These are phyloP conservation scores for Lampris megalopsis DNA, from an alignment of 2,113 vertebrate genomes.

Conservation along the genomic window DNA sequence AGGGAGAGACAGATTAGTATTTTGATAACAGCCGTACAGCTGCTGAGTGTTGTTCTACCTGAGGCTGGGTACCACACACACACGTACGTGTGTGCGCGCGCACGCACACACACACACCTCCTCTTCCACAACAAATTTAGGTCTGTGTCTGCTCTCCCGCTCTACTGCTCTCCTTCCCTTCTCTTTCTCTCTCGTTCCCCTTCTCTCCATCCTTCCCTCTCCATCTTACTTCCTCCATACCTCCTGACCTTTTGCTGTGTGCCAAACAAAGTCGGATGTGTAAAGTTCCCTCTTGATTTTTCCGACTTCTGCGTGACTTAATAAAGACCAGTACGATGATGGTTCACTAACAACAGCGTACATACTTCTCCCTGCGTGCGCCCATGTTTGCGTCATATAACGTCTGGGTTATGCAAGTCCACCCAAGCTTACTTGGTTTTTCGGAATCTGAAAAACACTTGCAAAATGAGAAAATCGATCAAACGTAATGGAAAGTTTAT, in stretches of 20 bases:
- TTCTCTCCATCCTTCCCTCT: neutral
- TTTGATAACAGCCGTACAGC: constrained; percentile 9
- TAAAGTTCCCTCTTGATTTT: neutral
- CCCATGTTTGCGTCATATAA: too few relatives aligned
- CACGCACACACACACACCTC: neutral
- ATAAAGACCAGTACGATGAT: too few relatives aligned
- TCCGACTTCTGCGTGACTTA: neutral
- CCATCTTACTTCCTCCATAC: neutral
- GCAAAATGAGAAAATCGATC: too few relatives aligned
- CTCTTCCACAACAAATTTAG: neutral
- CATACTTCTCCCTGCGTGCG: too few relatives aligned
- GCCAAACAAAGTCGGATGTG: too few relatives aligned
- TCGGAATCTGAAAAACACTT: too few relatives aligned
- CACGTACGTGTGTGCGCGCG: neutral
- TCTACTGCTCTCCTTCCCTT: neutral
- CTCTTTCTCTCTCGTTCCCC: neutral
- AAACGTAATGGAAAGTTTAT: too few relatives aligned
- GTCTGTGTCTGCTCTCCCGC: neutral
- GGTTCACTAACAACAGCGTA: too few relatives aligned
- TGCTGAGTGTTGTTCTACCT: constrained; percentile 32
- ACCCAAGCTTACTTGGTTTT: too few relatives aligned
- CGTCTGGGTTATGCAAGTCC: too few relatives aligned
- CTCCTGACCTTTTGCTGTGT: constrained; percentile 1
- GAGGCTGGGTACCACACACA: constrained; percentile 14
- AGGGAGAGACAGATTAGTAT: neutral